Evolutionary conservation across 2,888 invertebrate genomes (phyloP), one percentile per base, ranked within the genome.

Genomic region (Adelognathus sp.): DNA sequence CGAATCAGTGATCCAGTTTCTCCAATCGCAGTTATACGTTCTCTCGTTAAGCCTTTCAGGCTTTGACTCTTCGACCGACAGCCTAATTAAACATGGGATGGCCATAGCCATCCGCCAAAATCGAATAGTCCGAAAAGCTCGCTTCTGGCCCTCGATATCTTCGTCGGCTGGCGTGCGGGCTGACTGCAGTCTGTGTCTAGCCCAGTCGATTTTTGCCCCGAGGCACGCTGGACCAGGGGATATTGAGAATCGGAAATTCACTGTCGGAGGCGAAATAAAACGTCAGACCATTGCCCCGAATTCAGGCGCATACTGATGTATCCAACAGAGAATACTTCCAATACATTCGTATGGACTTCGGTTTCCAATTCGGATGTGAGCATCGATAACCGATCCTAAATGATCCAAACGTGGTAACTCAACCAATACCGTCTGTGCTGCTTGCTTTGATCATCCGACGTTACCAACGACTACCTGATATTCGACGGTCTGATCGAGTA

Each of bases 201-300:
- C 50, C n/a, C 60, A 66, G 63, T 54, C 31, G 70, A n/a, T n/a
- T 52, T 74, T 50, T 14, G 78, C 36, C 39, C 29, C 29, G 33
- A 21, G 60, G 60, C 44, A 60, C 46, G 61, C 61, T 63, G 61
- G 75, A 66, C 67, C 56, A 56, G 56, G 4, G 56, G 50, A 67
- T 75, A 79, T 71, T 75, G 75, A 71, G 75, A 75, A 72, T 52
- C 71, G 54, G 73, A 74, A 74, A 70, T 78, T 70, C 64, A 69
- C 50, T 52, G 78, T 52, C 60, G 50, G 58, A 70, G 41, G 21
- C 52, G 11, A 27, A 63, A 78, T 74, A 61, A 27, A 52, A 63
- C 27, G 31, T 70, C 7, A 24, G 61, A 56, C 61, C 46, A 33
- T 7, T 44, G 33, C n/a, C 46, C n/a, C n/a, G n/a, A n/a, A n/a